Evolutionary conservation across 2,113 vertebrate species (phyloP).

Genomic region (Rhinogobius similis): DNA sequence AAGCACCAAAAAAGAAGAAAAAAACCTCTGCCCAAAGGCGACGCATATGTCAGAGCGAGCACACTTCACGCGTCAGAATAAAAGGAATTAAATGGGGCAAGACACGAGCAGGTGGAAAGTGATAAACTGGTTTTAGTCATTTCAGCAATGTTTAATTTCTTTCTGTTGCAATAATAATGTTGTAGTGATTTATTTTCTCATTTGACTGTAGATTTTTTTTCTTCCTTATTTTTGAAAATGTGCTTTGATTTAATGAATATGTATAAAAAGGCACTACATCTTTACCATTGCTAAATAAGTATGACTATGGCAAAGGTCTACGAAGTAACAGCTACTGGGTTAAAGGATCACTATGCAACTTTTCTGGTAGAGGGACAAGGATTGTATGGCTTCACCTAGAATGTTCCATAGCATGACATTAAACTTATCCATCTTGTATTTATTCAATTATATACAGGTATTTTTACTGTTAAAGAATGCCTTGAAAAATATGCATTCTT

Average conservation of each 20-base stretch:
- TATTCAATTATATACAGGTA: neutral
- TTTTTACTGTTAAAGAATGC: neutral
- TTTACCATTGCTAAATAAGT: neutral
- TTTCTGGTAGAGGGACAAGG: neutral
- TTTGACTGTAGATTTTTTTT: neutral
- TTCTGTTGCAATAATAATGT: neutral
- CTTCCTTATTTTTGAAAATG: neutral
- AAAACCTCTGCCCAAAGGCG: constrained; percentile 23
- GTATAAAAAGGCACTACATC: neutral
- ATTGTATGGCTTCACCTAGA: too few species aligned
- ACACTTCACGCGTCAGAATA: constrained; percentile 30
- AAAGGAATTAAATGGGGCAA: constrained; percentile 22
- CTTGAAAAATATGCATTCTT: neutral
- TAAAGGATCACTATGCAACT: neutral
- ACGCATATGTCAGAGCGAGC: constrained; percentile 22
- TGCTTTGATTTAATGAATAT: too few species aligned
- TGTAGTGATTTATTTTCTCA: neutral
- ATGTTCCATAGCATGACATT: too few species aligned
- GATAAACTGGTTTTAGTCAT: neutral
- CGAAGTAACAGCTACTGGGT: neutral
- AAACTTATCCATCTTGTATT: neutral
- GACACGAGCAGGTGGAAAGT: constrained; percentile 1
- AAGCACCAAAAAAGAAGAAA: constrained; percentile 8
- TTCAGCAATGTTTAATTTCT: neutral
- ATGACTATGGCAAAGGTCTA: neutral